Evolutionary conservation across 2,113 vertebrate genomes (phyloP).

Genomic region (Falcunculus frontatus): DNA sequence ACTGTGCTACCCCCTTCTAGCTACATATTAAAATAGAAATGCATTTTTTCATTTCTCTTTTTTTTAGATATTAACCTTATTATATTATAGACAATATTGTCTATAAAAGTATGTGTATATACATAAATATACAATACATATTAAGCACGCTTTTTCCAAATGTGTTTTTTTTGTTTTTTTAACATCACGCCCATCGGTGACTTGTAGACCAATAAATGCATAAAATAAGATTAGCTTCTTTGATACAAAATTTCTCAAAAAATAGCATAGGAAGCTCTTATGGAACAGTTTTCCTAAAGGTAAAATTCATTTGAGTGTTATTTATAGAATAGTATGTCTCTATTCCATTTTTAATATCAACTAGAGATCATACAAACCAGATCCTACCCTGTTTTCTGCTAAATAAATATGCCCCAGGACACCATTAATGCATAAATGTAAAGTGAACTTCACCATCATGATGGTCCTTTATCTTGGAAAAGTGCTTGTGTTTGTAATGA

Average conservation of each 20-base stretch:
- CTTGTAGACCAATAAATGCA: background rate
- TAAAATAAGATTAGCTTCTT: background rate
- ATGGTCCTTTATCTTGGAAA: background rate
- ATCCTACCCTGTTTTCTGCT: background rate
- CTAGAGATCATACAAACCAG: background rate
- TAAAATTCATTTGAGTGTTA: background rate
- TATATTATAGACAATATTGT: background rate
- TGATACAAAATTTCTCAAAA: background rate
- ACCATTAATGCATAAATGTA: background rate
- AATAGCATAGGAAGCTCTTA: background rate
- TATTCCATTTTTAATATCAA: background rate
- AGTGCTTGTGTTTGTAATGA: background rate
- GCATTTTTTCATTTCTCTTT: accelerated
- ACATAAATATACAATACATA: background rate
- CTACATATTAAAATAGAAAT: background rate
- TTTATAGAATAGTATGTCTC: background rate
- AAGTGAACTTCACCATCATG: background rate
- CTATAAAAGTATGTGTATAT: background rate
- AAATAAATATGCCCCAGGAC: background rate
- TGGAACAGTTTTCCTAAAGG: background rate
- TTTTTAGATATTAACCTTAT: background rate
- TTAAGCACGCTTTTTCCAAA: background rate
- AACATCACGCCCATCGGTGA: background rate
- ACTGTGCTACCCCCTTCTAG: background rate
- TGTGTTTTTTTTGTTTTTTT: background rate